These are phyloP conservation scores for Girardia tigrina DNA, from an alignment of 2,888 invertebrate genomes.

Conservation along the genomic window DNA sequence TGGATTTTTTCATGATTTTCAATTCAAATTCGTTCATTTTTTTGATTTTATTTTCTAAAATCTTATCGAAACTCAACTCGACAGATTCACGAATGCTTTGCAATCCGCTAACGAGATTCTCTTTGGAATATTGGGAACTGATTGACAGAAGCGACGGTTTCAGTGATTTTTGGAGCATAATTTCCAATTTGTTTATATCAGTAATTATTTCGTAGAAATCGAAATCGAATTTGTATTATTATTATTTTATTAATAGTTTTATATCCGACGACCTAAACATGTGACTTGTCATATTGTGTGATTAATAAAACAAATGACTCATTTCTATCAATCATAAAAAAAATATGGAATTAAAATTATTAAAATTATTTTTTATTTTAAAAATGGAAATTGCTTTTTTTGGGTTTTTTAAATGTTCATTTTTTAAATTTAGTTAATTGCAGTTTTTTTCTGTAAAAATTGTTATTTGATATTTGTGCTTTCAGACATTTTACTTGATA, in stretches of 20 bases:
- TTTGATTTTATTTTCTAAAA: not conserved
- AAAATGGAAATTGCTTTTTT: not conserved
- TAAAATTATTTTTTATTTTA: not conserved
- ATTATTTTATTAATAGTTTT: not conserved
- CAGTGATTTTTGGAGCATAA: not conserved
- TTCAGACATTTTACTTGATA: too few relatives aligned
- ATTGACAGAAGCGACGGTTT: not conserved
- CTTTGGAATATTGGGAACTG: slow-evolving; percentile 4
- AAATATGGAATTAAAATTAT: not conserved
- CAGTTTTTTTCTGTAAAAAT: too few relatives aligned
- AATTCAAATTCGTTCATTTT: too few relatives aligned
- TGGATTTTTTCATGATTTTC: too few relatives aligned
- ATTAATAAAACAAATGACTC: not conserved
- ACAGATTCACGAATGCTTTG: not conserved
- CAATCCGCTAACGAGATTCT: not conserved
- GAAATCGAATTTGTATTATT: too few relatives aligned
- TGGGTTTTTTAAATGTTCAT: too few relatives aligned
- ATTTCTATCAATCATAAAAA: not conserved
- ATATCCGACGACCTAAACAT: slow-evolving; percentile 23
- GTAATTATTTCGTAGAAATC: too few relatives aligned
- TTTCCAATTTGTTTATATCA: too few relatives aligned
- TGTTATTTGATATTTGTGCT: too few relatives aligned
- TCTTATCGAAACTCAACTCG: not conserved
- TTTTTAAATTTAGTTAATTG: too few relatives aligned
- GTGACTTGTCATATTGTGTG: slow-evolving; percentile 15